A percentile compares a stretch with the other conserved stretches of the same genome.
Conservation (phyloP, 1,140 invertebrate species). For the Hylaeus anthracinus region DNA sequence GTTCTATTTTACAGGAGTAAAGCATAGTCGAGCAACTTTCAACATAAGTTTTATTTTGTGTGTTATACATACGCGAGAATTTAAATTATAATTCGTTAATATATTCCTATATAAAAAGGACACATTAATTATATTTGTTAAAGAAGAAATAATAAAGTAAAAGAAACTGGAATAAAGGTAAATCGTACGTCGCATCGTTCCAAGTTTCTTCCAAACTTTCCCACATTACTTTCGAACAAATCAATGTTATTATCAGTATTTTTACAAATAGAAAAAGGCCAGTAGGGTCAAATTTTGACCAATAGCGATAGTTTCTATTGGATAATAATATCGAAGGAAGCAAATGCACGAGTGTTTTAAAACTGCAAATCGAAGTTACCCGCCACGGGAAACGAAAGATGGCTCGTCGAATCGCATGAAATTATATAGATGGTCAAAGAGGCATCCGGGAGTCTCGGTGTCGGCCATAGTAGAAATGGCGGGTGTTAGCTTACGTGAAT, state of each 20-base stretch:
- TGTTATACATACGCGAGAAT: no score
- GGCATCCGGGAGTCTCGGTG: slow-evolving; percentile 61
- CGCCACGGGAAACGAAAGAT: slow-evolving; percentile 36
- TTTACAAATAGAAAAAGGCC: no score
- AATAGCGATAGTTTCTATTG: no score
- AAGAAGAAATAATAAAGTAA: neutral
- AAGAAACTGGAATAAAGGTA: neutral
- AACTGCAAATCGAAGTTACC: slow-evolving; percentile 38
- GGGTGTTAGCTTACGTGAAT: slow-evolving; percentile 87
- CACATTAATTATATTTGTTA: neutral
- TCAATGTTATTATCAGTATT: no score
- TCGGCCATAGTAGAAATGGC: slow-evolving; percentile 86
- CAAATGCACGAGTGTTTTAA: neutral
- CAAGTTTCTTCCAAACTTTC: no score
- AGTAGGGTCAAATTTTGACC: no score
- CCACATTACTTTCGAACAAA: no score
- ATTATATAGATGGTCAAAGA: slow-evolving; percentile 50
- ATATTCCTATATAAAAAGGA: neutral
- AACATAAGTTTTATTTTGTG: no score
- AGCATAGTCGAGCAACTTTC: no score
- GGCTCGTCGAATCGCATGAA: slow-evolving; percentile 41
- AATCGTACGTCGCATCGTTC: neutral
- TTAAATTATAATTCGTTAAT: no score
- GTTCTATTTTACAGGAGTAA: no score
- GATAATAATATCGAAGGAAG: neutral